Conservation (phyloP, 2,113 vertebrate species). For the Paratilapia polleni region DNA sequence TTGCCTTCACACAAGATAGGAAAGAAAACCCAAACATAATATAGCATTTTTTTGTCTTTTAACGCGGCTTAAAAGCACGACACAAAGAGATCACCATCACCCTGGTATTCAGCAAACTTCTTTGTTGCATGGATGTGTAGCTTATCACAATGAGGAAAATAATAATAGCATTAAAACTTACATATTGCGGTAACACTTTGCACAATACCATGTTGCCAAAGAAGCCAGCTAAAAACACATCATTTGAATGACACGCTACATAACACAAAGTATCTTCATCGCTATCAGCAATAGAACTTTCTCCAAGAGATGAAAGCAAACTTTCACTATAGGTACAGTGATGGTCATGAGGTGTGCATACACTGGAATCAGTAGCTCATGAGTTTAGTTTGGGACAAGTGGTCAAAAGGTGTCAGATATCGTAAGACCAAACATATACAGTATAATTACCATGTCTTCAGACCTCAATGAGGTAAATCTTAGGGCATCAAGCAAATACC, state of each 20-base stretch:
- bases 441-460: conserved; percentile 18
- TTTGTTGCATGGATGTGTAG: conserved; percentile 31
- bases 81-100: conserved; percentile 59
- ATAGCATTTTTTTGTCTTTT: conserved; percentile 12
- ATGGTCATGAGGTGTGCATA: conserved; percentile 37
- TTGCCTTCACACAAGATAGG: conserved; percentile 65
- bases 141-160: conserved; percentile 42
- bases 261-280: conserved; percentile 70
- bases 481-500: neutral
- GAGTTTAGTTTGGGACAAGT: conserved; percentile 6
- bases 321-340: conserved; percentile 59
- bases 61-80: conserved; percentile 49
- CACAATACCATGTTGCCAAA: conserved; percentile 61
- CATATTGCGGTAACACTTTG: conserved; percentile 50
- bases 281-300: conserved; percentile 40
- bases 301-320: conserved; percentile 38
- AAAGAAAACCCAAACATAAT: conserved; percentile 21
- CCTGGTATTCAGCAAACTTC: conserved; percentile 38
- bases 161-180: conserved; percentile 51
- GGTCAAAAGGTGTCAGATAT: conserved; percentile 8
- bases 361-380: conserved; percentile 27
- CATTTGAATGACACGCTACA: conserved; percentile 57
- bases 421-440: conserved; percentile 31
- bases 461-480: conserved; percentile 23
- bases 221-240: conserved; percentile 57